Base-by-base conservation (phyloP, 1,140 invertebrate species). In the Helicoverpa armigera region DNA sequence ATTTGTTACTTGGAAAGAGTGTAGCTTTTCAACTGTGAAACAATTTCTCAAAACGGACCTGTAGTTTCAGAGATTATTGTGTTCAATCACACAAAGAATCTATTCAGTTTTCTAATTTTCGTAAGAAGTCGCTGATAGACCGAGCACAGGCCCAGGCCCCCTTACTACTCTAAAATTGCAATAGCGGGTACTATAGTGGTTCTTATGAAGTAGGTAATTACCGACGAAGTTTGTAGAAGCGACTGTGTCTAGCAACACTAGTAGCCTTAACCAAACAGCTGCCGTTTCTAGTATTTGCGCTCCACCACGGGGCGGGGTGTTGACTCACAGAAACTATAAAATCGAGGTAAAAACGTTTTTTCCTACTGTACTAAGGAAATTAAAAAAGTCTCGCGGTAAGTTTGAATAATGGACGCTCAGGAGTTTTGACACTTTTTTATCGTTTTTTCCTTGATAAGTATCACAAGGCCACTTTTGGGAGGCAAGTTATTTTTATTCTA, bases 361-460 rank as follows among this genome's bases (percentile, higher is more conserved):
- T 60, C 13, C 29, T 29, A 10, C 58, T 60, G 58, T 60, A 31
- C 29, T 29, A 58, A 29, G 58, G 10, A 29, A 60, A 60, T 60
- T 60, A 60, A 60, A 29, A 60, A 60, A 60, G 18, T 60, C 58
- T 18, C 13, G 58, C 58, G 29, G 23, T 60, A 29, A 60, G 58
- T 29, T 60, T 60, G 58, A 60, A 60, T 60, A 60, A 60, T 60
- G 58, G 58, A 4, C 23, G 58, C 11, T 29, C 2, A 29, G 12
- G 29, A 60, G 58, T 60, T 60, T 60, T 29, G 58, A 60, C 58
- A 60, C 23, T 29, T 60, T 29, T 60, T 23, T 18, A 60, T 29
- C 58, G 58, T n/a, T 60, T 60, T 43, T 60, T 60, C 58, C 10
- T 60, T 60, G 58, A 58, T 58, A 58, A 58, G 56, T 23, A 58